Evolutionary conservation across 2,113 vertebrate species (phyloP), one percentile per base, ranked within the genome.

Genomic region (Tupaia tana): DNA sequence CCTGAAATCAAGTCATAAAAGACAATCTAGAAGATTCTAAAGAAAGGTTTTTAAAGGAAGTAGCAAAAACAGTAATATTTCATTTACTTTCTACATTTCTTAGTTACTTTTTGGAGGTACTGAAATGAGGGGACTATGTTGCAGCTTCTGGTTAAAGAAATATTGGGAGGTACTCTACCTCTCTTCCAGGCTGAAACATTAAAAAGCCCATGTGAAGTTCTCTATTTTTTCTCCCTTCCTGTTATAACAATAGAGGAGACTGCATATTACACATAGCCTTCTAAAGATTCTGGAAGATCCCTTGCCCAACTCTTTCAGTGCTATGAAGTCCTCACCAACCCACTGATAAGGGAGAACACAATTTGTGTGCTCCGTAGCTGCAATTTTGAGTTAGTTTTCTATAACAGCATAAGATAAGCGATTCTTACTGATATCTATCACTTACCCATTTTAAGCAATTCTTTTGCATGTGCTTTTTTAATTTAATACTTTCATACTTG

Each of bases 311-410:
- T 22, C 27, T 19, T 91, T 10, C 0, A 80, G 27, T 29, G 7
- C 58, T 34, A 2, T 0, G 0, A 16, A 43, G 24, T 31, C 15
- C 4, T 0, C 19, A 66, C 0, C 18, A 70, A 69, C 2, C 2
- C 20, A 13, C 2, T 9, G 16, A 20, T n/a, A 54, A 54, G 27
- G 13, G 29, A 67, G 15, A 34, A 29, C 16, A 27, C 58, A 12
- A 22, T 63, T 80, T 93, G 7, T 73, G 14, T n/a, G 43, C 20
- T 78, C 43, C 52, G 6, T 59, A 82, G 70, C 24, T 54, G 4
- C 12, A 69, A 10, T 63, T 71, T 24, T 31, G 64, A 52, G 9
- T 15, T 25, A 83, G 18, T 52, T 91, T 82, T 7, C 12, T 67
- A 8, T 74, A 52, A 18, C n/a, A 89, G 69, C 14, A 54, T 61